Evolutionary conservation across 2,797 vertebrate species (phyloP), one percentile per base, ranked within the genome.

Genomic region (Spinus pinus): DNA sequence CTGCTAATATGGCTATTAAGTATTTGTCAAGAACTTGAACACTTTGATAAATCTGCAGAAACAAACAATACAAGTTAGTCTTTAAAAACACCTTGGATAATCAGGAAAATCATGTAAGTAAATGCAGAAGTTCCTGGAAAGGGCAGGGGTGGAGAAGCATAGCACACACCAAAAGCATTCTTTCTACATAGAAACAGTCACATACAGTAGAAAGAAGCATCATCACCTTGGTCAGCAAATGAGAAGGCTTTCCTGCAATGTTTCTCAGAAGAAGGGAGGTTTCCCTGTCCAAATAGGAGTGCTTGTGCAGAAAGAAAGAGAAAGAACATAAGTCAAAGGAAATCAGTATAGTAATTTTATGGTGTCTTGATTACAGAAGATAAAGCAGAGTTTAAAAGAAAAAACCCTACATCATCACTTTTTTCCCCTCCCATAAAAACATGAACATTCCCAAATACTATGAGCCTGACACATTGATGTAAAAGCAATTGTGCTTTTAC

Each of bases 201-300:
- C 97, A 98, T 97, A 97, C 94, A 98, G 97, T 97, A 97, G 96
- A 96, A 96, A 95, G 95, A 96, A 96, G 97, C 97, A 98, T 97
- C 96, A 95, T 99, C 99, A 99, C 99, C 99, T 99, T 99, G 98
- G 99, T 99, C 99, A 99, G 99, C 98, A 99, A 99, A 98, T 99
- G 99, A 98, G 99, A 99, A 98, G 99, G 99, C 94, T 99, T 99
- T 98, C 99, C 99, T 98, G 99, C 99, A 99, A 99, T 99, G 98
- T 99, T 99, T 99, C 99, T 99, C 99, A 99, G 98, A 99, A 99
- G 99, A 94, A 99, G 99, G 97, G 99, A 99, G 97, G 99, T 99
- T 99, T 99, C 99, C 99, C 98, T 98, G 98, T 99, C 99, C 99
- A 99, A 98, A 99, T 99, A 99, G 98, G 99, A 99, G 98, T 99